phyloP scores from a whole-genome alignment of 37 sponge, comb jelly and placozoan species.

The Geodia barretti region DNA sequence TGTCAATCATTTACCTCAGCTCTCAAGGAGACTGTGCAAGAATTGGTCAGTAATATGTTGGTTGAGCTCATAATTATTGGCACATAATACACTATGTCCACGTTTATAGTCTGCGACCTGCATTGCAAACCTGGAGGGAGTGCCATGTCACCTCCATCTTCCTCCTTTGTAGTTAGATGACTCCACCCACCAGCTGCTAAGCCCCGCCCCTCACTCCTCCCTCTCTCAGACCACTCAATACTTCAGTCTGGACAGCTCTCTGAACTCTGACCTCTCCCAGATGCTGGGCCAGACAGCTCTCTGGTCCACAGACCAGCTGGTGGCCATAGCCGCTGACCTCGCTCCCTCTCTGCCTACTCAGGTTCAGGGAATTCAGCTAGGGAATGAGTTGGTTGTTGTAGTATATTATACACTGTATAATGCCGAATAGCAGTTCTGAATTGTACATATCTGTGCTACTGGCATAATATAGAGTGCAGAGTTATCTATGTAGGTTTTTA shows the following conservation, averaged over 20 bases:
- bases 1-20: constrained; percentile 22
- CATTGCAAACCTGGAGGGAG: too few relatives aligned
- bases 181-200: background rate
- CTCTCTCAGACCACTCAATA: constrained; percentile 53
- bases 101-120: constrained; percentile 22
- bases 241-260: constrained; percentile 68
- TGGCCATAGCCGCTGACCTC: constrained; percentile 44
- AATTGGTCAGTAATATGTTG: constrained; percentile 31
- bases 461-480: too few relatives aligned
- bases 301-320: constrained; percentile 65
- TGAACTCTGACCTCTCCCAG: constrained; percentile 51
- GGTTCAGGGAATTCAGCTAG: constrained; percentile 7
- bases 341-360: constrained; percentile 27
- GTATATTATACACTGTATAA: too few relatives aligned
- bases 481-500: too few relatives aligned
- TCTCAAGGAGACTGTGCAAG: constrained; percentile 45
- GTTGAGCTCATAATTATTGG: too few relatives aligned
- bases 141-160: background rate
- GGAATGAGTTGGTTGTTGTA: too few relatives aligned
- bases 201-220: background rate
- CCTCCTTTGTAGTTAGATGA: background rate
- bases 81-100: too few relatives aligned
- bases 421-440: too few relatives aligned
- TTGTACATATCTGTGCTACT: too few relatives aligned
- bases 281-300: constrained; percentile 66